phyloP scores from a whole-genome alignment of 2,113 vertebrate genomes.

The Engystomops pustulosus region DNA sequence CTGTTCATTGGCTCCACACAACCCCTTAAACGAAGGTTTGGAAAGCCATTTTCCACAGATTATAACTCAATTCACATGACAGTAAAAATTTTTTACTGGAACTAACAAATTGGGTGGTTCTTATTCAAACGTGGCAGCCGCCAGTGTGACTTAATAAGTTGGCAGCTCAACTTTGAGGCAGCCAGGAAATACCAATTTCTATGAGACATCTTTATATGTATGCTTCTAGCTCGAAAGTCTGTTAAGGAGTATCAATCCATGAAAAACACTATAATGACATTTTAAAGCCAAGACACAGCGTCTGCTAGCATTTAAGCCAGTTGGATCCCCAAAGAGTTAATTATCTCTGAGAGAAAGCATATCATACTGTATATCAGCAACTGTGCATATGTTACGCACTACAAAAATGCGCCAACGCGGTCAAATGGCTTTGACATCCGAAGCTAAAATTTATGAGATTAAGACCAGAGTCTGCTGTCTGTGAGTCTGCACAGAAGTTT shows the following conservation, averaged over 20 bases:
- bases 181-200: constrained; percentile 45
- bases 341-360: constrained; percentile 26
- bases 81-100: constrained; percentile 29
- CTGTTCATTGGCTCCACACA: not conserved
- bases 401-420: not conserved
- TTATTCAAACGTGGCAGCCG: constrained; percentile 12
- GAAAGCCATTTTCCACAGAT: not conserved
- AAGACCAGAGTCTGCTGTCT: constrained; percentile 29
- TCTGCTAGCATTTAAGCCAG: constrained; percentile 17
- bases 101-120: constrained; percentile 34
- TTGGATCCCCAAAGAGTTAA: constrained; percentile 42
- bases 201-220: constrained; percentile 43
- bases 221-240: constrained; percentile 15
- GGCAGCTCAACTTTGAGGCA: constrained; percentile 15
- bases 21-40: not conserved
- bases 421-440: constrained; percentile 31
- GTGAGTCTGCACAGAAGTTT: not conserved
- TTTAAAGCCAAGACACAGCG: constrained; percentile 28
- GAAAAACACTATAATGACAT: constrained; percentile 44
- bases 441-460: constrained; percentile 9
- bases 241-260: not conserved
- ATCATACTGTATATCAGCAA: not conserved
- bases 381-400: not conserved
- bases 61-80: constrained; percentile 26
- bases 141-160: constrained; percentile 32